Conservation (phyloP, 2,888 invertebrate genomes). For the Dioctria linearis region DNA sequence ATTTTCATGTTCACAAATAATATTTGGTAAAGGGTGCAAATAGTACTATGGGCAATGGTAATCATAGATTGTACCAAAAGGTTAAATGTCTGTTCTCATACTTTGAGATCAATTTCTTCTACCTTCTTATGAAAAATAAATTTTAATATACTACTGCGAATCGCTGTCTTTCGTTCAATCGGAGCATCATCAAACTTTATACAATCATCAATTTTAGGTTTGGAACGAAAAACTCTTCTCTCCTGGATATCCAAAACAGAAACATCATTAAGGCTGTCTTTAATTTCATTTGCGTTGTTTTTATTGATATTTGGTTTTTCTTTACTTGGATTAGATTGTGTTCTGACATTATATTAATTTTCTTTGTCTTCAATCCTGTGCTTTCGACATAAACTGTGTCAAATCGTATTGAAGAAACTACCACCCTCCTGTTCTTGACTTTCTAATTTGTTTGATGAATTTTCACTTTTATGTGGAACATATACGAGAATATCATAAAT, state of each 20-base stretch:
- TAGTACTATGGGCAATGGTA: background rate
- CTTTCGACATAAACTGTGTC: constrained; percentile 67
- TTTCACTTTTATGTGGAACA: constrained; percentile 58
- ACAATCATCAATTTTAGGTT: background rate
- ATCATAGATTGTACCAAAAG: background rate
- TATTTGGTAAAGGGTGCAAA: background rate
- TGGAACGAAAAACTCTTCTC: constrained; percentile 59
- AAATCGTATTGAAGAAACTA: constrained; percentile 63
- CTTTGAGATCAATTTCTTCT: constrained; percentile 24
- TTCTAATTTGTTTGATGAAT: constrained; percentile 22
- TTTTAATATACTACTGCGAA: constrained; percentile 37
- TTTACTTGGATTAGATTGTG: background rate
- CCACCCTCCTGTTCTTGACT: constrained; percentile 57
- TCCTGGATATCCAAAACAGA: constrained; percentile 68
- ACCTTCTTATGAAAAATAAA: constrained; percentile 38
- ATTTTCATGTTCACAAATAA: too few species aligned
- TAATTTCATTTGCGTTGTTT: too few species aligned
- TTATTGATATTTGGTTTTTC: constrained; percentile 20
- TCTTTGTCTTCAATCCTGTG: constrained; percentile 58
- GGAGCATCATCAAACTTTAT: background rate
- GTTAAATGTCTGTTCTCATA: background rate
- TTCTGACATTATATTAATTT: background rate
- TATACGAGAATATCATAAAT: too few species aligned
- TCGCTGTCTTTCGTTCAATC: background rate
- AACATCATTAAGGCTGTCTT: constrained; percentile 61